Conservation (phyloP, 2,113 vertebrate species). For the Labeo rohita region DNA sequence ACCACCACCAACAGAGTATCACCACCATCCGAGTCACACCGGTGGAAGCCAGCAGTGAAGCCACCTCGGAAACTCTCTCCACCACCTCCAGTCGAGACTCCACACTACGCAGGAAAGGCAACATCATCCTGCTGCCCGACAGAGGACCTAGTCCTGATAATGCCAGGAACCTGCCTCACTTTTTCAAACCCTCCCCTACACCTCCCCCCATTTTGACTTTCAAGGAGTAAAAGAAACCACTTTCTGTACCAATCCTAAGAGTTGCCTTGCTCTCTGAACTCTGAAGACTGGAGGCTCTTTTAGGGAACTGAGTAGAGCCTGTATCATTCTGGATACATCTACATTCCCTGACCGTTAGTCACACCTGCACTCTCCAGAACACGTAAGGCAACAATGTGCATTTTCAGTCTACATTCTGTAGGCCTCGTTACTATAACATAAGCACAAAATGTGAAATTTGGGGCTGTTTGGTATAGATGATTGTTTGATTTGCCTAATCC, state of each 20-base stretch:
- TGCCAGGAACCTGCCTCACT: slow-evolving; percentile 84
- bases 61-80: slow-evolving; percentile 86
- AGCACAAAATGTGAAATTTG: slow-evolving; percentile 43
- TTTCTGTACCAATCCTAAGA: slow-evolving; percentile 31
- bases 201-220: slow-evolving; percentile 81
- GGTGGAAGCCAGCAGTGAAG: slow-evolving; percentile 81
- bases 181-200: slow-evolving; percentile 92
- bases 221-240: slow-evolving; percentile 78
- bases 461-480: slow-evolving; percentile 17
- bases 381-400: slow-evolving; percentile 32
- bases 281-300: slow-evolving; percentile 18
- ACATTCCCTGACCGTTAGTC: slow-evolving; percentile 15
- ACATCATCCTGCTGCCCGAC: slow-evolving; percentile 93
- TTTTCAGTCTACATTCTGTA: slow-evolving; percentile 14
- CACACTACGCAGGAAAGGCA: slow-evolving; percentile 90
- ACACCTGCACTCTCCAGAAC: slow-evolving; percentile 12
- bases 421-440: slow-evolving; percentile 25
- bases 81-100: slow-evolving; percentile 92
- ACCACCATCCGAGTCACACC: slow-evolving; percentile 92
- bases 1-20: slow-evolving; percentile 71
- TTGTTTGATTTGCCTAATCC: slow-evolving; percentile 34
- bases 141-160: slow-evolving; percentile 92
- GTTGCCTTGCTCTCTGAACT: slow-evolving; percentile 53
- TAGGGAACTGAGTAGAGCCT: slow-evolving; percentile 22
- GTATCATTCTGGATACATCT: slow-evolving; percentile 22